Evolutionary conservation across 2,113 vertebrate genomes (phyloP), one percentile per base, ranked within the genome.

Genomic region (Delphinus delphis): DNA sequence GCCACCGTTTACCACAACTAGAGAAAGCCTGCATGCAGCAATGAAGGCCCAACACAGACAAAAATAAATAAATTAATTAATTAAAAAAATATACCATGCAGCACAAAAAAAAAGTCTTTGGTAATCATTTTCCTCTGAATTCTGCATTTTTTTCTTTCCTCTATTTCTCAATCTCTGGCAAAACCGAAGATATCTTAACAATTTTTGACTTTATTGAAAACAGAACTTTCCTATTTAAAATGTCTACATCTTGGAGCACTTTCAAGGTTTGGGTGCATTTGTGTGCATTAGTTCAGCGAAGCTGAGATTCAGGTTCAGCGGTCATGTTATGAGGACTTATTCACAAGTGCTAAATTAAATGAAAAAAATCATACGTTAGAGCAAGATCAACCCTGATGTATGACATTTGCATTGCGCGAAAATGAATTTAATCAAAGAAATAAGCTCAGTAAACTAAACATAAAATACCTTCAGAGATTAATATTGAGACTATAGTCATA

Each of bases 371-470:
- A 44, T 38, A 77, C 84, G 12, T 84, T 88, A 94, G 4, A 77
- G 17, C 4, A 97, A 2, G 13, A 5, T 70, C 41, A 89, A 18
- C 7, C 20, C 13, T 80, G 17, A 81, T 50, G 10, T 36, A 31
- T 96, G 31, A 79, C 28, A 71, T 88, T 81, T 90, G 31, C 36
- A 81, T 65, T 93, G 26, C 21, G 53, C 47, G 7, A 90, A 88
- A 87, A 71, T 96, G 23, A 88, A 73, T 79, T 89, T 93, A 89
- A 70, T 91, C 70, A 83, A 79, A 55, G 18, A 31, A 83, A 87
- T 15, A 84, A 55, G 47, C n/a, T 55, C n/a, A 65, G 6, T 55
- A 63, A 79, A 21, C 36, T 93, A 70, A 53, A 74, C 21, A 85
- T 90, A 71, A 81, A 84, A 65, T 2, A 81, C 5, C n/a, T 58